A percentile compares a stretch with the other conserved stretches of the same genome.
phyloP scores from a whole-genome alignment of 2,888 invertebrate genomes.

The Strigamia transsilvanica region DNA sequence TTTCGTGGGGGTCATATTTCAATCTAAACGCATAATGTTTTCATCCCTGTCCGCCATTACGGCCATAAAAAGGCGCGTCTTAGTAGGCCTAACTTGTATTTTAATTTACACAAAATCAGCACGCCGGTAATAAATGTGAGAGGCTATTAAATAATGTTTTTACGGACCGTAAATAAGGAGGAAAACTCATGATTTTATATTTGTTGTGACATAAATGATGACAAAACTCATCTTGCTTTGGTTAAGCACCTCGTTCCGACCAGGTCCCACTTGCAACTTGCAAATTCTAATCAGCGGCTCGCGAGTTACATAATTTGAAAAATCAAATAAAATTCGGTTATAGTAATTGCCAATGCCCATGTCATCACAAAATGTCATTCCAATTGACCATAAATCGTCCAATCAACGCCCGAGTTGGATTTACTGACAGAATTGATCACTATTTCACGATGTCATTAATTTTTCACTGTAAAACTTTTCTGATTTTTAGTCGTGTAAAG shows the following conservation, averaged over 20 bases:
- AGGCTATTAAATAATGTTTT: constrained; percentile 43
- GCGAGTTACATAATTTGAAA: constrained; percentile 9
- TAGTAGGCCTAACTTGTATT: not conserved
- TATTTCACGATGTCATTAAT: no score
- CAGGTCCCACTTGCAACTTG: not conserved
- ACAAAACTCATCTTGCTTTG: constrained; percentile 35
- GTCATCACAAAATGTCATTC: no score
- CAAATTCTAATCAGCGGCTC: not conserved
- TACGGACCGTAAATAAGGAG: constrained; percentile 11
- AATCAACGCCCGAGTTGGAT: no score
- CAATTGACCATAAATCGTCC: no score
- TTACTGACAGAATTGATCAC: no score
- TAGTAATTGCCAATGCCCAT: not conserved
- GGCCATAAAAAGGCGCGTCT: not conserved
- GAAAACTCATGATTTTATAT: constrained; percentile 8
- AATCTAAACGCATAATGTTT: not conserved
- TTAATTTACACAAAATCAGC: constrained; percentile 38
- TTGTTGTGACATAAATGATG: constrained; percentile 27
- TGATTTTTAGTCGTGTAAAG: no score
- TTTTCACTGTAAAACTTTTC: no score
- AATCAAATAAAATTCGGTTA: not conserved
- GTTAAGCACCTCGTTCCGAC: not conserved
- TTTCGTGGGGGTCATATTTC: not conserved
- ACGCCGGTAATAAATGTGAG: not conserved
- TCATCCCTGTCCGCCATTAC: not conserved